A percentile compares a stretch with the other conserved stretches of the same genome.
These are phyloP conservation scores for Apocheima hispidaria DNA, from an alignment of 2,888 invertebrate species.

Conservation along the genomic window DNA sequence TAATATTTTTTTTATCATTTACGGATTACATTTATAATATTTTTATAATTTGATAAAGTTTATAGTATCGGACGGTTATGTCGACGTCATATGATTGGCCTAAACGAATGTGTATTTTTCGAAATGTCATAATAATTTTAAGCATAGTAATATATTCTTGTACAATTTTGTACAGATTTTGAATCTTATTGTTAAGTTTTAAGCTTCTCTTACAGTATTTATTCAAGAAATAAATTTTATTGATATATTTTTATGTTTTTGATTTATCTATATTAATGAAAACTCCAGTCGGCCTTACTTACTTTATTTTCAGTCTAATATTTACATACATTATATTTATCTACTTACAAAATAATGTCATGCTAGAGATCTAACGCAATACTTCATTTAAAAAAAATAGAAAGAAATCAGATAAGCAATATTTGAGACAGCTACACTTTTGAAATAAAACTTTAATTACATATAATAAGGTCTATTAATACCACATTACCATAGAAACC, in stretches of 20 bases:
- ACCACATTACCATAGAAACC: too few relatives aligned
- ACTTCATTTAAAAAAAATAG: not conserved
- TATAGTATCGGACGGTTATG: not conserved
- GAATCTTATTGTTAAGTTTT: conserved; percentile 73
- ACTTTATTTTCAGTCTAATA: conserved; percentile 8
- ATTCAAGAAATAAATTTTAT: conserved; percentile 60
- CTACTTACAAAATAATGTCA: not conserved
- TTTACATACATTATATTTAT: not conserved
- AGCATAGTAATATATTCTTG: conserved; percentile 56
- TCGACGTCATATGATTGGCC: conserved; percentile 8
- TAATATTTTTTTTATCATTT: conserved; percentile 1
- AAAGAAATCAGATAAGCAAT: not conserved
- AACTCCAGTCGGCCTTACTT: conserved; percentile 3
- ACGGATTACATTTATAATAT: not conserved
- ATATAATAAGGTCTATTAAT: too few relatives aligned
- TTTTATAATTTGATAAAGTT: conserved; percentile 9
- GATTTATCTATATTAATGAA: conserved; percentile 13
- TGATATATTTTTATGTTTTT: conserved; percentile 35
- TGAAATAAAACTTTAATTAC: not conserved
- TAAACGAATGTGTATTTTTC: conserved; percentile 30
- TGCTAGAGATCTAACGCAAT: not conserved
- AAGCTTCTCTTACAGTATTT: conserved; percentile 73
- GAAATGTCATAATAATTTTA: conserved; percentile 40
- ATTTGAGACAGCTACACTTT: not conserved
- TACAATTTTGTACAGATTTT: conserved; percentile 80